Percentiles rank a stretch among this genome's conserved stretches.
Conservation (phyloP, 2,113 vertebrate genomes). For the Vicugna pacos region DNA sequence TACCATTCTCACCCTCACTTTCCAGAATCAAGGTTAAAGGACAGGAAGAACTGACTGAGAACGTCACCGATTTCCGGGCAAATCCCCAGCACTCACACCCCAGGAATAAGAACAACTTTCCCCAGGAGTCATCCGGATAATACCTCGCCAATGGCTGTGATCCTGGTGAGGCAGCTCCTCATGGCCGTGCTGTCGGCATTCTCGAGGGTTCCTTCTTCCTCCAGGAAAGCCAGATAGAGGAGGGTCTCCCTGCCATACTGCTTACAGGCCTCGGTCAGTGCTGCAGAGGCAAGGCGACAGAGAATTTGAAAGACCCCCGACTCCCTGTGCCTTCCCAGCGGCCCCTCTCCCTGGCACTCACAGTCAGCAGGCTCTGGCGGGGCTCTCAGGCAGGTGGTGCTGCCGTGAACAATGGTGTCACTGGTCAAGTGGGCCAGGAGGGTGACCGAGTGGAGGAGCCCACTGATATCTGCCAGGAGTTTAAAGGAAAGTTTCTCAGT, state of each 20-base stretch:
- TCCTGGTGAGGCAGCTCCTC: conserved; percentile 86
- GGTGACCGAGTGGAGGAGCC: conserved; percentile 90
- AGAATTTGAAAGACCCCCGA: neutral
- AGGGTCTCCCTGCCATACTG: conserved; percentile 91
- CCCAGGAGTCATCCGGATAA: conserved; percentile 22
- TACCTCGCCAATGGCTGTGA: conserved; percentile 92
- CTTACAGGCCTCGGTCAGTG: conserved; percentile 92
- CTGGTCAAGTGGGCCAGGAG: conserved; percentile 94
- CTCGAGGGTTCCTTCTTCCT: conserved; percentile 83
- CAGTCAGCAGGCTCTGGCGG: conserved; percentile 94
- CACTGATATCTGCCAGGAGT: conserved; percentile 85
- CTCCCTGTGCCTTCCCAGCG: accelerated
- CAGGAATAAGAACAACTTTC: neutral
- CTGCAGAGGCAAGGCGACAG: conserved; percentile 82
- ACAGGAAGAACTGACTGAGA: neutral
- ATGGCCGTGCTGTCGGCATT: conserved; percentile 84
- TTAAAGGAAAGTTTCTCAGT: neutral
- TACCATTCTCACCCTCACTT: neutral
- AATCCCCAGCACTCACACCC: neutral
- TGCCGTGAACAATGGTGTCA: conserved; percentile 94
- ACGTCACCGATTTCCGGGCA: neutral
- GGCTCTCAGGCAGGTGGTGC: conserved; percentile 93
- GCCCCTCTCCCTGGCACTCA: conserved; percentile 82
- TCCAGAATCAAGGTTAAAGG: neutral
- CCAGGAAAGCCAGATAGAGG: conserved; percentile 90